Conservation (phyloP, 2,797 vertebrate genomes). For the Hypotaenidia okinawae region DNA sequence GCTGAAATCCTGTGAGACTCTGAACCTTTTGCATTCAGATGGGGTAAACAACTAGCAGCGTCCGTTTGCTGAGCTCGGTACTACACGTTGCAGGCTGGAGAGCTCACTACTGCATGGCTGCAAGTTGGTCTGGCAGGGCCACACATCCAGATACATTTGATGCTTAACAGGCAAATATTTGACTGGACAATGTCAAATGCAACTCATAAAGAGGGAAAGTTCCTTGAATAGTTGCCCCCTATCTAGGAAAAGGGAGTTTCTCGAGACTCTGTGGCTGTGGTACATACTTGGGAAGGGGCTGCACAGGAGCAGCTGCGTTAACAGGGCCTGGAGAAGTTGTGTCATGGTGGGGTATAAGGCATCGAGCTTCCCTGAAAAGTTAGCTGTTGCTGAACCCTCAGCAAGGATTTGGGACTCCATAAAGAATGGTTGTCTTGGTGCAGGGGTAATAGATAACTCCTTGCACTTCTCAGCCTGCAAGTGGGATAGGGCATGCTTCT, state of each 20-base stretch:
- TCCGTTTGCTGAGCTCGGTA: not conserved
- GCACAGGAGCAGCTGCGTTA: not conserved
- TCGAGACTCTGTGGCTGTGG: not conserved
- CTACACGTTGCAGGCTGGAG: rapidly evolving
- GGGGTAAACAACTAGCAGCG: not conserved
- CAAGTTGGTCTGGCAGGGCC: not conserved
- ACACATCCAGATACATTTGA: not conserved
- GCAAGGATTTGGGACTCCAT: not conserved
- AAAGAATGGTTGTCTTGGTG: not conserved
- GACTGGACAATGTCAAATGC: not conserved
- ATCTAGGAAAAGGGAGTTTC: not conserved
- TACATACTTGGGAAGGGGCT: not conserved
- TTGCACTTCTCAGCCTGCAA: not conserved
- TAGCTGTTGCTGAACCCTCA: not conserved
- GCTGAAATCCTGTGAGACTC: not conserved
- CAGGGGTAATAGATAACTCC: not conserved
- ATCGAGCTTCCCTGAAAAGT: not conserved
- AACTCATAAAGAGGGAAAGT: not conserved
- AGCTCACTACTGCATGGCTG: not conserved
- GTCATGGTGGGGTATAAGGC: rapidly evolving
- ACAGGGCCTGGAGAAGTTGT: not conserved
- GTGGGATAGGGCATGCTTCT: rapidly evolving
- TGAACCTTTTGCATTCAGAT: not conserved
- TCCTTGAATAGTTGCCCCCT: not conserved
- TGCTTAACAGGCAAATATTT: not conserved